Conservation (phyloP, 2,113 vertebrate species). For the Cercocebus atys region DNA sequence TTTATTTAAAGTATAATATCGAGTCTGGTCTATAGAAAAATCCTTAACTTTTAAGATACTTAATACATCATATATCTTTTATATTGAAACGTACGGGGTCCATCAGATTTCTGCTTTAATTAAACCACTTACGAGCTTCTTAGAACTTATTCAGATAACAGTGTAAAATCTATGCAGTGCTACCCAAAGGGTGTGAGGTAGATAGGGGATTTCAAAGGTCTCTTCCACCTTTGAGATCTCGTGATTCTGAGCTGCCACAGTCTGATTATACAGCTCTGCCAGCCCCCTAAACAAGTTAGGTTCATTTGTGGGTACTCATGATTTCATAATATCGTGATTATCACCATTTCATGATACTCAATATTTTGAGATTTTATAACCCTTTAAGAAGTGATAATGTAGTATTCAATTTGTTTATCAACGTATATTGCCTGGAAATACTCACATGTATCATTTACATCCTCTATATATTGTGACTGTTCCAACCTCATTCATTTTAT, state of each 20-base stretch:
- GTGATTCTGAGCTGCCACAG: neutral
- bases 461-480: neutral
- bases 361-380: conserved; percentile 58
- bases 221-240: neutral
- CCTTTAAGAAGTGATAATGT: conserved; percentile 25
- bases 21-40: neutral
- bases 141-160: conserved; percentile 55
- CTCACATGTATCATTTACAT: neutral
- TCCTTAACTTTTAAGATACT: conserved; percentile 37
- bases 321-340: neutral
- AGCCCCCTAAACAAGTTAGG: neutral
- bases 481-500: neutral
- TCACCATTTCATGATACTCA: neutral
- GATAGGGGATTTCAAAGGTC: neutral
- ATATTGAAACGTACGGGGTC: neutral
- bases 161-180: conserved; percentile 55
- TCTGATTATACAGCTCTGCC: conserved; percentile 23
- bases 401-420: conserved; percentile 26
- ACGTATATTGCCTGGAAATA: conserved; percentile 45
- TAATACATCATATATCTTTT: conserved; percentile 39
- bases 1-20: conserved; percentile 30
- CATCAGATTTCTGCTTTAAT: conserved; percentile 56
- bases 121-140: conserved; percentile 56
- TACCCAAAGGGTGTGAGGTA: neutral
- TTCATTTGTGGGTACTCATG: neutral